Base-by-base conservation (phyloP, 2,888 invertebrate species). In the Diogma glabrata region DNA sequence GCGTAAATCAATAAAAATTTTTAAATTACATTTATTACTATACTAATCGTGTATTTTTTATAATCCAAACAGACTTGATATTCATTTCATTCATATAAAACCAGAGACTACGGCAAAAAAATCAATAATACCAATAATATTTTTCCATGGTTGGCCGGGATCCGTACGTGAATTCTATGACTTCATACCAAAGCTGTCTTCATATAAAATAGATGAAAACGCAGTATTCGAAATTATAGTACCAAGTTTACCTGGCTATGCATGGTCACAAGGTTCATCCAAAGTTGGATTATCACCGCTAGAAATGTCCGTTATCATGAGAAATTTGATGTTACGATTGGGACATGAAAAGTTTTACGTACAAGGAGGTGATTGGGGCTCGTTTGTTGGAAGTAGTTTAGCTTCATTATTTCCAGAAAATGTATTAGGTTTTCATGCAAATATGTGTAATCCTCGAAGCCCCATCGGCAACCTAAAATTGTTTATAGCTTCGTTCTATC, bases 121-220 rank as follows among this genome's bases (percentile, higher is more conserved):
- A 14, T 60, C 59, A 36, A 64, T 62, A 17, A 69, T 68, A 53
- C 70, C 70, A 14, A 60, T 69, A 3, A 23, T 70, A 4, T 59
- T 93, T 46, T 67, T 87, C 14, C 92, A 94, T 64, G 93, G 93
- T 33, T 93, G 93, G 93, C 91, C 92, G 0, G 89, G 91, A 1
- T 87, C 87, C 0, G 75, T 90, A 3, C 72, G 82, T 14, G 92
- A 93, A 69, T 91, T 90, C 67, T 84, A 84, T 61, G 81, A 81
- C 51, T 67, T 87, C 0, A 81, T 88, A 49, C 86, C 87, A 0
- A 62, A 78, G 43, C 69, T 89, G n/a, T 77, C 75, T 1, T 58
- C 71, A 30, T 55, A 65, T 1, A 67, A 72, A 1, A 66, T 71
- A 28, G 58, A 66, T 2, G 71, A 72, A 6, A 63, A 67, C 55